Conservation (phyloP, 2,113 vertebrate species). For the Clupea harengus region DNA sequence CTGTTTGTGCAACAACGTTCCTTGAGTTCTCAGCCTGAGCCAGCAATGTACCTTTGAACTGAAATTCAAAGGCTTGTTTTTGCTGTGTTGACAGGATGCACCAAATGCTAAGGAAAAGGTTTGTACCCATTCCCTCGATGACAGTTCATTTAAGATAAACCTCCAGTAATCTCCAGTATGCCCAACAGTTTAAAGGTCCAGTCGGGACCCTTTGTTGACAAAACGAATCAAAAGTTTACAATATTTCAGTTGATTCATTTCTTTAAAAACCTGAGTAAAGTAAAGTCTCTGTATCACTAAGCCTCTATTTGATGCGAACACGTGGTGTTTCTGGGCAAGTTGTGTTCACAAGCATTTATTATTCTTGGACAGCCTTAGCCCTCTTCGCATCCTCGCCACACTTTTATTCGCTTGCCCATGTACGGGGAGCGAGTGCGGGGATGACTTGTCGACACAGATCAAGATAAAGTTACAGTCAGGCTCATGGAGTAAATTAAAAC, state of each 20-base stretch:
- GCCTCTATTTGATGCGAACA: neutral
- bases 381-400: neutral
- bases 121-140: neutral
- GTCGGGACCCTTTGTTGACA: neutral
- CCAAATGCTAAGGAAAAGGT: slow-evolving; percentile 14
- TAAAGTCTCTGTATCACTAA: neutral
- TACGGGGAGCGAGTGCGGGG: neutral
- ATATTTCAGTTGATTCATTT: neutral
- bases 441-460: neutral
- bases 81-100: slow-evolving; percentile 42
- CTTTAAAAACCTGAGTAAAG: neutral
- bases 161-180: neutral
- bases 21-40: slow-evolving; percentile 8
- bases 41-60: slow-evolving; percentile 43
- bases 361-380: neutral
- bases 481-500: neutral
- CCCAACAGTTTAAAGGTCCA: slow-evolving; percentile 12
- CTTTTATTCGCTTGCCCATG: neutral
- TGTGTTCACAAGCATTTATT: neutral
- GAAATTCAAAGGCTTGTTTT: slow-evolving; percentile 48
- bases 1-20: slow-evolving; percentile 36
- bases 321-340: neutral
- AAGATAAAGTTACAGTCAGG: neutral
- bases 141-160: neutral
- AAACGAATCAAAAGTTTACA: neutral